Base-by-base conservation (phyloP, 2,888 invertebrate genomes). In the Ctenicera cuprea region DNA sequence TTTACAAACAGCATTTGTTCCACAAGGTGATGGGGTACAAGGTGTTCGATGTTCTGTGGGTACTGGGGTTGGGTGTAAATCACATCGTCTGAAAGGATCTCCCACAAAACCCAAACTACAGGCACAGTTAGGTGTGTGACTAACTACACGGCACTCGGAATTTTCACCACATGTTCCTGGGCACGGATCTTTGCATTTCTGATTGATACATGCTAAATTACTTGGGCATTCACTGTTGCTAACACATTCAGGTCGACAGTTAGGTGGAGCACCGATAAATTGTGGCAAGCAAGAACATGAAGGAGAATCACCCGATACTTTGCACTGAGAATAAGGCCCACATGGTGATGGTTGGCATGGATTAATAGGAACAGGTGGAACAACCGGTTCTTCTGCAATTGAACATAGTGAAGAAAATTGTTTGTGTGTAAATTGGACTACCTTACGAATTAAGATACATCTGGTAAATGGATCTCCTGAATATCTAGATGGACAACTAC, bases 61-160 rank as follows among this genome's bases (percentile, higher is more conserved):
- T 14, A 54, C 20, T 22, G 62, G 14, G 9, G 33, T 30, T 61
- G 57, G 16, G 59, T 38, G 52, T 50, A 33, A 14, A 33, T 54
- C 7, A 81, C 91, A 91, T 71, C 85, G 85, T 57, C 89, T 90
- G 83, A 95, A 94, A 0, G 95, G 93, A 89, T 95, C 94, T 18
- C 95, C 95, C 9, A 93, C 93, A 81, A 90, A 92, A 66, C 92
- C 90, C 14, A 90, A 87, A 75, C 91, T 90, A 83, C 95, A 95
- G 18, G 92, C 92, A 84, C 95, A 95, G 77, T 94, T 91, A 0
- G 96, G 95, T 83, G 94, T 94, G 82, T 96, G 96, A 81, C 94
- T 93, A 75, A 94, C 91, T 22, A 95, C 95, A 85, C 92, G 92
- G 80, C 96, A 96, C 71, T 92, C 90, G 8, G 96, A 93, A 82